phyloP scores from a whole-genome alignment of 2,797 vertebrate species.

The Coregonus suidteri region DNA sequence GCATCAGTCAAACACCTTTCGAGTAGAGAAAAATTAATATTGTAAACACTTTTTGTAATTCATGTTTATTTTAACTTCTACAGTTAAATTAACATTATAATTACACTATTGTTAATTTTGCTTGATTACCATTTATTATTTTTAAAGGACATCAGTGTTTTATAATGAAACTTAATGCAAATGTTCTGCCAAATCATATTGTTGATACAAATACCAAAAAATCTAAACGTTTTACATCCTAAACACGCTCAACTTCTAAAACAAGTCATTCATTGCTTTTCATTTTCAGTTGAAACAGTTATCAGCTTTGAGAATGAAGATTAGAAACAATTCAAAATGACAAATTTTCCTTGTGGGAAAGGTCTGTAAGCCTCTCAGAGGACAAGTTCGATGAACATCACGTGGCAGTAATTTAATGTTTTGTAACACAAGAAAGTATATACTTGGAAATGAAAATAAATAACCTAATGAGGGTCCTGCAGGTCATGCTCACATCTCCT shows the following conservation, averaged over 20 bases:
- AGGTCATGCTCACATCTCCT: slow-evolving; percentile 36
- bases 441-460: slow-evolving; percentile 48
- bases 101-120: no score
- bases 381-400: neutral
- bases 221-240: no score
- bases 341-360: neutral
- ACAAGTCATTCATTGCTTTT: neutral
- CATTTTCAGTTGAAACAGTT: neutral
- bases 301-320: neutral
- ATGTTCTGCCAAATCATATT: neutral
- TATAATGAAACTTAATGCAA: neutral
- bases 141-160: neutral
- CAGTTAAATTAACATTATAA: no score
- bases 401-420: neutral
- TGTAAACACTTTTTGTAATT: no score
- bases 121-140: no score
- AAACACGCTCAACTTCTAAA: neutral
- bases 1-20: no score
- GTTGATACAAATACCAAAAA: neutral
- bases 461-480: slow-evolving; percentile 47
- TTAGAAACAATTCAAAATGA: slow-evolving; percentile 7
- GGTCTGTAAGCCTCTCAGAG: neutral
- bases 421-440: no score
- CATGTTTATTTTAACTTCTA: no score
- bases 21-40: no score